phyloP scores from a whole-genome alignment of 2,113 vertebrate genomes.

The Bos indicus region DNA sequence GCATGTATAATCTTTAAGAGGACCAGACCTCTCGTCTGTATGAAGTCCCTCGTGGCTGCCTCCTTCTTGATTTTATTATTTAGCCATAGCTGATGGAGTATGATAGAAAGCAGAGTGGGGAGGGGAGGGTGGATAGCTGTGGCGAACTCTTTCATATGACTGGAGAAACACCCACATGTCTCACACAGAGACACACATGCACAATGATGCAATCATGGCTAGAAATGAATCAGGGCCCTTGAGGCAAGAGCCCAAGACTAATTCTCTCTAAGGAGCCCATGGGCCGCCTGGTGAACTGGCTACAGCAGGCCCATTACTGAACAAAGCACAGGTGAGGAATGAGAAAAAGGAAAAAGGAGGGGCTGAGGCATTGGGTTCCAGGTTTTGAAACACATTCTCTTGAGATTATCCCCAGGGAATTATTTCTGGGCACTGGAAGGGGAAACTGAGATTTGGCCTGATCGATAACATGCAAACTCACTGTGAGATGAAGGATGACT shows the following conservation, averaged over 20 bases:
- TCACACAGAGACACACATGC: neutral
- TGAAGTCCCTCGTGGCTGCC: neutral
- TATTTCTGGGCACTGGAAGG: neutral
- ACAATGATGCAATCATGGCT: constrained; percentile 73
- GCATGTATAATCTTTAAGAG: constrained; percentile 17
- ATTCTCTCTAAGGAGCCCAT: constrained; percentile 11
- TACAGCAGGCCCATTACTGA: neutral
- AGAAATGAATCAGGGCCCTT: constrained; percentile 70
- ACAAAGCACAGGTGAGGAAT: constrained; percentile 14
- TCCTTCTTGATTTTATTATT: neutral
- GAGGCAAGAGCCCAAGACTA: neutral
- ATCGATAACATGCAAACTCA: neutral
- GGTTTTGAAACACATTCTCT: neutral
- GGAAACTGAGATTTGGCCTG: neutral
- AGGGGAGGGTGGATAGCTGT: neutral
- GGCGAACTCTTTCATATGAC: neutral
- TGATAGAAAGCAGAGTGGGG: neutral
- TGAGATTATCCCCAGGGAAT: constrained; percentile 32
- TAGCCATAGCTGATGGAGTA: neutral
- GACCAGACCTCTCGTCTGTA: neutral
- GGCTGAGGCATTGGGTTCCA: neutral
- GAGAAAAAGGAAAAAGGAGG: neutral
- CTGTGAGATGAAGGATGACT: neutral
- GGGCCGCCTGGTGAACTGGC: neutral
- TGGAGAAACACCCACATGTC: neutral